A percentile compares a stretch with the other conserved stretches of the same genome.
phyloP scores from a whole-genome alignment of 2,797 vertebrate genomes.

The Phrynocephalus guinanensis region DNA sequence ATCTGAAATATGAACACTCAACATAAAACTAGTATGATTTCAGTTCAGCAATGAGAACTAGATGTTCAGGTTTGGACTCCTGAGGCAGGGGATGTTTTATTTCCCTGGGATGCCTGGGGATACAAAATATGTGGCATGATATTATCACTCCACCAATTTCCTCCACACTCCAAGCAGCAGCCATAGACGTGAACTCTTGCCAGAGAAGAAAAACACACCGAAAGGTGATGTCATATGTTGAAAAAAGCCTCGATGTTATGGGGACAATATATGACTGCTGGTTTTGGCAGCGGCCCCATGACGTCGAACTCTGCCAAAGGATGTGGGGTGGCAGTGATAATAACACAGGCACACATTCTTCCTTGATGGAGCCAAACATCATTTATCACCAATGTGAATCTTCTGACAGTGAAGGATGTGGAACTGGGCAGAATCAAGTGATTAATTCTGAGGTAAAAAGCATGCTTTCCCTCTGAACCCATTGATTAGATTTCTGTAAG shows the following conservation, averaged over 20 bases:
- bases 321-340: neutral
- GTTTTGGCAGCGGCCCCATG: neutral
- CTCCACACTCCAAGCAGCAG: neutral
- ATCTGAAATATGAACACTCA: neutral
- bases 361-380: neutral
- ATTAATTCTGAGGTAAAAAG: no score
- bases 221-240: neutral
- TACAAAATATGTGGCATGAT: neutral
- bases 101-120: neutral
- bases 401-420: neutral
- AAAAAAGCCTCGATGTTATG: neutral
- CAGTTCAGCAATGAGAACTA: neutral
- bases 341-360: neutral
- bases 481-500: neutral
- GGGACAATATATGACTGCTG: neutral
- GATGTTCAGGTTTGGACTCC: neutral
- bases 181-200: neutral
- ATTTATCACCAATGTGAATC: neutral
- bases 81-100: neutral
- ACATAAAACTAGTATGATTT: neutral
- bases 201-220: neutral
- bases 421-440: no score
- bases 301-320: neutral
- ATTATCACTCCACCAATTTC: no score
- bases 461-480: neutral